Conservation (phyloP, 1,140 invertebrate species). For the Pachyrhynchus sulphureomaculatus region DNA sequence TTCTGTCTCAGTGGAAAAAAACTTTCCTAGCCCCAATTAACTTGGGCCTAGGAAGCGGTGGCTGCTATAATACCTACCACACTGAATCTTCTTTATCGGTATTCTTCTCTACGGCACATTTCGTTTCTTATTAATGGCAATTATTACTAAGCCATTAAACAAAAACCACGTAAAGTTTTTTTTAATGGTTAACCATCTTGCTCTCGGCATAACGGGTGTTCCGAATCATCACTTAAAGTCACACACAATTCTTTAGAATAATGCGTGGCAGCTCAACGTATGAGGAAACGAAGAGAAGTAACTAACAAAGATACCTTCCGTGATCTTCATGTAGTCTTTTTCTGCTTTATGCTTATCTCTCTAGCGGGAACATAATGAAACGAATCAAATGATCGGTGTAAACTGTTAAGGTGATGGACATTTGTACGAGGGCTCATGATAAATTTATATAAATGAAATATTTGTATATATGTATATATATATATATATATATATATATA, state of each 20-base stretch:
- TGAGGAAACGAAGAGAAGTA: slow-evolving; percentile 1
- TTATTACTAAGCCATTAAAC: too few species aligned
- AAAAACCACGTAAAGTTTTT: too few species aligned
- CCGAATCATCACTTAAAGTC: slow-evolving; percentile 2
- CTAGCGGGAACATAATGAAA: slow-evolving; percentile 12
- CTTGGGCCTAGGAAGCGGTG: too few species aligned
- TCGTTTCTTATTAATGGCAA: too few species aligned
- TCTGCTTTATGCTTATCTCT: slow-evolving; percentile 2
- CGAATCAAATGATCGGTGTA: slow-evolving; percentile 7
- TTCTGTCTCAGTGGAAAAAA: too few species aligned
- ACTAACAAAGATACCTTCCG: slow-evolving; percentile 10
- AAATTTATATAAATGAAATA: too few species aligned
- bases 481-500: too few species aligned
- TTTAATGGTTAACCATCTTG: not conserved
- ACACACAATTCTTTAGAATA: slow-evolving; percentile 7
- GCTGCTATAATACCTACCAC: too few species aligned
- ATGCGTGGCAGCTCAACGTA: slow-evolving; percentile 3
- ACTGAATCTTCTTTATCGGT: too few species aligned
- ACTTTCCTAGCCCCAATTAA: too few species aligned
- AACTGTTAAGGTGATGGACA: not conserved
- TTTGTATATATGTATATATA: too few species aligned
- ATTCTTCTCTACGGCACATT: too few species aligned
- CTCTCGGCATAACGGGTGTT: slow-evolving; percentile 7
- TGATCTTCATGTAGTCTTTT: slow-evolving; percentile 13
- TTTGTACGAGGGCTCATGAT: not conserved